A percentile compares a stretch with the other conserved stretches of the same genome.
Conservation (phyloP, 1,140 invertebrate genomes). For the Heliconius hermathena region DNA sequence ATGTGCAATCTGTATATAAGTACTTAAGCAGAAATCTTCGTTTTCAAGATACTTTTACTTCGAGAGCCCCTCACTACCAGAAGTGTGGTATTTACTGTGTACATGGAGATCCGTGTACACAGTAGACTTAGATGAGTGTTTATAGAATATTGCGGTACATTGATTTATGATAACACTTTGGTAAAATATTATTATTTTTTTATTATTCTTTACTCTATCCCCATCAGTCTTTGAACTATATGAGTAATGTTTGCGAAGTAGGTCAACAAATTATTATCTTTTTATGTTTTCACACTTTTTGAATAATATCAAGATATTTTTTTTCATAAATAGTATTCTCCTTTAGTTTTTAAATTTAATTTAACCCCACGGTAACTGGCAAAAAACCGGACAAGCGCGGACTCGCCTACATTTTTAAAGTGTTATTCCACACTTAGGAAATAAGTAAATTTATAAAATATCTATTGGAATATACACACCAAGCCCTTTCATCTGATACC, state of each 20-base stretch:
- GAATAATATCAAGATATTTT: no score
- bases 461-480: no score
- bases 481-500: no score
- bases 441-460: no score
- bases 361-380: no score
- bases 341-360: background rate
- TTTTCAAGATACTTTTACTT: constrained; percentile 28
- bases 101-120: no score
- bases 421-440: no score
- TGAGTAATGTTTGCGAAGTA: background rate
- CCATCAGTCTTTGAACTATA: background rate
- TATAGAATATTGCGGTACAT: background rate
- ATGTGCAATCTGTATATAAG: constrained; percentile 30
- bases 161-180: background rate
- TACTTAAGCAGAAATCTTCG: constrained; percentile 26
- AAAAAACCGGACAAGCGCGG: no score
- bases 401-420: no score
- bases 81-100: constrained; percentile 12
- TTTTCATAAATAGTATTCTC: background rate
- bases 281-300: background rate
- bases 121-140: no score
- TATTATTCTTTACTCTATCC: background rate
- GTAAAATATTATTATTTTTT: background rate
- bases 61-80: constrained; percentile 13
- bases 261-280: background rate